Conservation (phyloP, 1,140 invertebrate species). For the Hermatobates lingyangjiaoensis region DNA sequence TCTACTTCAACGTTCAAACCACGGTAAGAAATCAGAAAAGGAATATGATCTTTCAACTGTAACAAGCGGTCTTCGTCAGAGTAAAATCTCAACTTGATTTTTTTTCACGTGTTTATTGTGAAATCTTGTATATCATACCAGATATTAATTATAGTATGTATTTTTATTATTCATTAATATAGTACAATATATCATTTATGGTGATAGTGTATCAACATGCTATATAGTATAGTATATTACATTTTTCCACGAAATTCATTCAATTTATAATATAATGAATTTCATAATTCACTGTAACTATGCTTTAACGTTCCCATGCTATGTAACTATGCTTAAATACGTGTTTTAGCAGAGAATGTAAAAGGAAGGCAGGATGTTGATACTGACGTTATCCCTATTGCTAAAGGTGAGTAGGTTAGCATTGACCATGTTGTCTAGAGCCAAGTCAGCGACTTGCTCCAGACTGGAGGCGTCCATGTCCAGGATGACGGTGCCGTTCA, state of each 20-base stretch:
- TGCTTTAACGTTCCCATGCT: not conserved
- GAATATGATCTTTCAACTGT: no score
- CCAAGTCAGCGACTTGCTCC: conserved; percentile 73
- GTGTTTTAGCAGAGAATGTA: not conserved
- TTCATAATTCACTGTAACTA: no score
- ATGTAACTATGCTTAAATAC: not conserved
- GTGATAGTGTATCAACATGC: not conserved
- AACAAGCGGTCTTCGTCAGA: no score
- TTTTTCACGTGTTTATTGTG: no score
- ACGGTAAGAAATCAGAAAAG: no score
- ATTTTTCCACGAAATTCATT: not conserved
- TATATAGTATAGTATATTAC: not conserved
- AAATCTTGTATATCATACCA: no score
- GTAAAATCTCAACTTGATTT: no score
- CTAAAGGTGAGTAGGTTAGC: conserved; percentile 52
- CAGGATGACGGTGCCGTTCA: conserved; percentile 77
- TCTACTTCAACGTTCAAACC: no score
- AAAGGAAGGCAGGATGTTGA: not conserved
- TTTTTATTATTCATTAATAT: no score
- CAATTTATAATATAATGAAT: not conserved
- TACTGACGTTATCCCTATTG: conserved; percentile 49
- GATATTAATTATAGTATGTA: no score
- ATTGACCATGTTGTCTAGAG: conserved; percentile 81
- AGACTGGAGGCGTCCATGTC: conserved; percentile 73
- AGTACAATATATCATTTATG: no score